Percentiles rank a stretch among this genome's conserved stretches.
These are phyloP conservation scores for Zaprionus davidi DNA, from an alignment of 1,140 invertebrate genomes.

Conservation along the genomic window DNA sequence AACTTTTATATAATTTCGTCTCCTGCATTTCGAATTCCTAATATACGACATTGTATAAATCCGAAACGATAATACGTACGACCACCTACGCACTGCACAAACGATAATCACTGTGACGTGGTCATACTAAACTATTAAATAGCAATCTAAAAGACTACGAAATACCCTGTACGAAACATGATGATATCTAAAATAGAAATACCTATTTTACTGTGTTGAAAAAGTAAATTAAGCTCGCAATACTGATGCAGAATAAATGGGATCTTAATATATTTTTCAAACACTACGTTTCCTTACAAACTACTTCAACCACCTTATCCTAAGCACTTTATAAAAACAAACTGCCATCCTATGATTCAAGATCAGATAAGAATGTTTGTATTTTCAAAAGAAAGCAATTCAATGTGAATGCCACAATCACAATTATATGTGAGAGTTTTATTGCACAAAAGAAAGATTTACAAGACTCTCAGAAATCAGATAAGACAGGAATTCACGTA, in stretches of 20 bases:
- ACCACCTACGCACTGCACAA: not conserved
- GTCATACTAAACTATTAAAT: no score
- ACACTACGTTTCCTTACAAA: not conserved
- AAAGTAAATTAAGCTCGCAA: no score
- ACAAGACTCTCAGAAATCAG: not conserved
- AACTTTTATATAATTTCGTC: conserved; percentile 13
- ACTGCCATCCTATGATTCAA: not conserved
- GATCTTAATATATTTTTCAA: not conserved
- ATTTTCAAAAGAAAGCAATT: not conserved
- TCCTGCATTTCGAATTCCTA: not conserved
- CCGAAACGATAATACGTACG: not conserved
- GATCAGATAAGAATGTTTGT: not conserved
- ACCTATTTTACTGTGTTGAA: not conserved
- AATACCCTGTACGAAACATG: not conserved
- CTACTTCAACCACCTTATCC: not conserved
- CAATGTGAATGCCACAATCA: not conserved
- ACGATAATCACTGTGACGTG: not conserved
- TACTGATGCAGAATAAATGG: no score
- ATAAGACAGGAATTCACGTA: not conserved
- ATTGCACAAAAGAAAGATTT: not conserved
- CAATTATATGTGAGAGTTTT: conserved; percentile 7
- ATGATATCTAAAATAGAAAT: not conserved
- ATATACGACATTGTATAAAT: conserved; percentile 2
- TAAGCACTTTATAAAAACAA: not conserved
- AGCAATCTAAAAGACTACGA: not conserved